A percentile compares a stretch with the other conserved stretches of the same genome.
phyloP scores from a whole-genome alignment of 2,888 invertebrate genomes.

The Pseudeuparius sepicola region DNA sequence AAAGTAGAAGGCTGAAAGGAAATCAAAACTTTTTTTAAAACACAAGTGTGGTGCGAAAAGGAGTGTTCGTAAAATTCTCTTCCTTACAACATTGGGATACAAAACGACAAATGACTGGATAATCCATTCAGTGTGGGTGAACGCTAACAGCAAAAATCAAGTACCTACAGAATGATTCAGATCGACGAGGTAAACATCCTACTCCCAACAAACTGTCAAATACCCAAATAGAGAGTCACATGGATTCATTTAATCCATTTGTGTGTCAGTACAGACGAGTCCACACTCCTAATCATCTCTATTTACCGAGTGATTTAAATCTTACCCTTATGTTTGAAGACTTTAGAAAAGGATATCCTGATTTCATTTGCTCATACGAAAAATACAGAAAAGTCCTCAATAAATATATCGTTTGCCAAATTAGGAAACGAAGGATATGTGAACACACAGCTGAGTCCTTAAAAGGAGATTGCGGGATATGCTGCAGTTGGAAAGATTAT shows the following conservation, averaged over 20 bases:
- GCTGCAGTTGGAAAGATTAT: slow-evolving; percentile 12
- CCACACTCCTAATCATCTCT: slow-evolving; percentile 15
- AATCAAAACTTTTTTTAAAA: slow-evolving; percentile 16
- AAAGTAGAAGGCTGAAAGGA: slow-evolving; percentile 13
- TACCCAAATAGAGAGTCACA: slow-evolving; percentile 13
- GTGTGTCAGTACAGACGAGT: slow-evolving; percentile 18
- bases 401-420: slow-evolving; percentile 10
- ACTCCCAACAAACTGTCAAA: slow-evolving; percentile 15
- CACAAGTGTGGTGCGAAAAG: slow-evolving; percentile 9
- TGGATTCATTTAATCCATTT: slow-evolving; percentile 15
- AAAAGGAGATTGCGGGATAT: slow-evolving; percentile 13
- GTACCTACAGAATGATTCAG: slow-evolving; percentile 9
- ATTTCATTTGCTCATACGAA: slow-evolving; percentile 16
- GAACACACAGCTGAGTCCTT: slow-evolving; percentile 12
- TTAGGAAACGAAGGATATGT: slow-evolving; percentile 11
- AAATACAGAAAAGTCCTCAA: slow-evolving; percentile 16
- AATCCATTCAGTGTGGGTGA: slow-evolving; percentile 13
- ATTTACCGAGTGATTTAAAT: slow-evolving; percentile 15
- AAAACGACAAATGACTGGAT: slow-evolving; percentile 16
- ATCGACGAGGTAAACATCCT: slow-evolving; percentile 14
- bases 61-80: slow-evolving; percentile 13
- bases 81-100: slow-evolving; percentile 12
- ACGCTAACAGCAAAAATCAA: slow-evolving; percentile 7
- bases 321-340: slow-evolving; percentile 14
- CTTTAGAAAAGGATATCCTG: slow-evolving; percentile 13